Conservation (phyloP, 2,888 invertebrate genomes). For the Synergus laeviventris region DNA sequence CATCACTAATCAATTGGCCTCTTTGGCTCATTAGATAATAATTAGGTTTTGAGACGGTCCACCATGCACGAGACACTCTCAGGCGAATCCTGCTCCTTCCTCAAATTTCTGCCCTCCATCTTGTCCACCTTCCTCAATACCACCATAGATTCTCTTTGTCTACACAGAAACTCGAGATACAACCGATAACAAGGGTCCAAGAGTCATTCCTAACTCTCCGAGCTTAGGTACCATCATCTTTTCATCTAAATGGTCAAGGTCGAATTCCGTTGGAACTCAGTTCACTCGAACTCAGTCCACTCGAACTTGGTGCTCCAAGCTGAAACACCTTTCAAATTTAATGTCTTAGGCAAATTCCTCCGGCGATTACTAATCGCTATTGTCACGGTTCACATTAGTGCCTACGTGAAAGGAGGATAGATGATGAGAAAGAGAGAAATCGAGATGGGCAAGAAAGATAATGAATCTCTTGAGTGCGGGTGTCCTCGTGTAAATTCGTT, state of each 20-base stretch:
- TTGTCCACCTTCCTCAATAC: constrained; percentile 47
- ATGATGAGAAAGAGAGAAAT: constrained; percentile 44
- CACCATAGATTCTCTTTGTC: constrained; percentile 18
- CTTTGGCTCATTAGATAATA: constrained; percentile 40
- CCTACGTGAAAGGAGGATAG: constrained; percentile 14
- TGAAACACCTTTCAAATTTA: constrained; percentile 15
- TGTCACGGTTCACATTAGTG: constrained; percentile 25
- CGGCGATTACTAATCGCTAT: neutral
- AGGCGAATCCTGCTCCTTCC: constrained; percentile 62
- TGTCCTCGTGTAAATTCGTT: constrained; percentile 69
- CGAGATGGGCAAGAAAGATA: constrained; percentile 44
- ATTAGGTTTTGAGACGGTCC: constrained; percentile 60
- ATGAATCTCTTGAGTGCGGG: constrained; percentile 57
- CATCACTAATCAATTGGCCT: constrained; percentile 55
- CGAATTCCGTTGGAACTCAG: neutral
- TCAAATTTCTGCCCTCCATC: constrained; percentile 51
- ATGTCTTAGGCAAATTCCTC: constrained; percentile 13
- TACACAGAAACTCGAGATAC: constrained; percentile 7
- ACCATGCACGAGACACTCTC: constrained; percentile 53
- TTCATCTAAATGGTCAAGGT: constrained; percentile 27
- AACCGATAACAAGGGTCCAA: constrained; percentile 5
- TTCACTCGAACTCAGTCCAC: neutral
- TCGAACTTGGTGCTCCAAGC: neutral
- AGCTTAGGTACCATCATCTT: constrained; percentile 15
- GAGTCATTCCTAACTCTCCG: neutral